Base-by-base conservation (phyloP, 2,888 invertebrate species). In the Agriopis marginaria region DNA sequence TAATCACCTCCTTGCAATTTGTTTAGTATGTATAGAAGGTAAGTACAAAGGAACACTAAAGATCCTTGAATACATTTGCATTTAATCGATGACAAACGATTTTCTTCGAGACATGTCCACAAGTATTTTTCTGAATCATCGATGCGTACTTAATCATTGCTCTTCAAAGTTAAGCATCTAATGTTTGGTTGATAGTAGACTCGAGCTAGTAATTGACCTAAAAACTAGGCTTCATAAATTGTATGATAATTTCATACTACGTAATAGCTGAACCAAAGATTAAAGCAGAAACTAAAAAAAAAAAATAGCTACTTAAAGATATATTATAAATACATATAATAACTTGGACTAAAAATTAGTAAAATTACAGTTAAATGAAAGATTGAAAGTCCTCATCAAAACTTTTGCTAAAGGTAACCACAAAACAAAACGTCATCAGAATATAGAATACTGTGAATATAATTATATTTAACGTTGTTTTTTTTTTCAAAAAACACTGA, bases 11-110 rank as follows among this genome's bases (percentile, higher is more conserved):
- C 61, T 53, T 61, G 40, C 42, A 63, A 63, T 65, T 60, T 61
- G 61, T 59, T 65, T 73, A 71, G 72, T 71, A 71, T 39, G 61
- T 70, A 72, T 56, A 70, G 23, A 56, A 68, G 74, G 77, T 77
- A 71, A 72, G 73, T 58, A 66, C 63, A 75, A 44, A 72, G 61
- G 47, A 71, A 58, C 14, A 54, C 53, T 10, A 23, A 42, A 23
- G 53, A 49, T 68, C 63, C 63, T 68, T 72, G 62, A 63, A 68
- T 68, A 47, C 47, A 73, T 69, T 70, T 72, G 53, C 70, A 71
- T 71, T 62, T 54, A 63, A 70, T 71, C 44, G 61, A 74, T 76
- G 75, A 72, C 71, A 69, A 73, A 68, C 64, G 40, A 59, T 53
- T 66, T 73, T 76, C 65, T 71, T 76, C 65, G 71, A 74, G 75